phyloP scores from a whole-genome alignment of 2,113 vertebrate genomes.

The Hyperopisus bebe region DNA sequence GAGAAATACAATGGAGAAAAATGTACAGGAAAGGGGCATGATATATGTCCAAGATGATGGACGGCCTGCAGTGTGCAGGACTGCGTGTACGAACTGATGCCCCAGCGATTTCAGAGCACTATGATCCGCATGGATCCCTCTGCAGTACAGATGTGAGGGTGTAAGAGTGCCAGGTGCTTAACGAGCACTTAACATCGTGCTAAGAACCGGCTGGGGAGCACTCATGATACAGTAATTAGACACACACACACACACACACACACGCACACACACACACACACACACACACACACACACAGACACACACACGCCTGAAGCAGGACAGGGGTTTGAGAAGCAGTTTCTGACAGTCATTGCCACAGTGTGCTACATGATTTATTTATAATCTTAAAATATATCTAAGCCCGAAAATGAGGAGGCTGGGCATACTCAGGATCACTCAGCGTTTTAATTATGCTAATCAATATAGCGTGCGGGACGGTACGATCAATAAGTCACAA shows the following conservation, averaged over 20 bases:
- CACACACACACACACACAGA: not conserved
- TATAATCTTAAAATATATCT: constrained; percentile 19
- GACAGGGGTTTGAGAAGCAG: not conserved
- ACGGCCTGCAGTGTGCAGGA: not conserved
- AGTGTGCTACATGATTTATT: constrained; percentile 6
- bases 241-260: not conserved
- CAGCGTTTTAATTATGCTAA: constrained; percentile 19
- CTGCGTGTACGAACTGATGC: not conserved
- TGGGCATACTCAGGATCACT: not conserved
- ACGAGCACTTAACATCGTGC: not conserved
- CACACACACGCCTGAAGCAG: not conserved
- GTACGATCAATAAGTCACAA: constrained; percentile 16
- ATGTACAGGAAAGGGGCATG: not conserved
- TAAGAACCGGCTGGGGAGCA: not conserved
- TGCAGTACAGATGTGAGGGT: not conserved
- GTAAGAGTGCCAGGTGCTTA: not conserved
- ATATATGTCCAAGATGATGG: not conserved
- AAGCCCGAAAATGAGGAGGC: constrained; percentile 11
- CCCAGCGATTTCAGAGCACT: not conserved
- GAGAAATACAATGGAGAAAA: not conserved
- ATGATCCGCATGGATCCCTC: not conserved
- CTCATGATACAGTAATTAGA: not conserved
- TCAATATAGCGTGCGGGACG: constrained; percentile 6
- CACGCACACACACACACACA: not conserved
- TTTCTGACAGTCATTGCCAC: not conserved